Percentiles rank a stretch among this genome's conserved stretches.
Evolutionary conservation across 2,888 invertebrate species (phyloP).

Genomic region (Galerucella calmariensis): DNA sequence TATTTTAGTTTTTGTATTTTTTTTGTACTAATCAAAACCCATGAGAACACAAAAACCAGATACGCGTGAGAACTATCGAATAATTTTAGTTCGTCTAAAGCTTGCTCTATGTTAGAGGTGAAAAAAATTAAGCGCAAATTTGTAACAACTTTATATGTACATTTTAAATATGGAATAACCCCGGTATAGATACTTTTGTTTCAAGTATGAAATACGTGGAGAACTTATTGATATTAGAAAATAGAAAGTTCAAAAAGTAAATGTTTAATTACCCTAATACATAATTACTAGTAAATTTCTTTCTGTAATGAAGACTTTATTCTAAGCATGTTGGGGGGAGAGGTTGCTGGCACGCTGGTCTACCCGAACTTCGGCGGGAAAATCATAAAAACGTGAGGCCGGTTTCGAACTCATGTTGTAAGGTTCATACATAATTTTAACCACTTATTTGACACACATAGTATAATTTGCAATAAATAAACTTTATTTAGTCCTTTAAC

Average conservation of each 20-base stretch:
- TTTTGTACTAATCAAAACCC: too few relatives aligned
- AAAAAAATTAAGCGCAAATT: neutral
- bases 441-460: neutral
- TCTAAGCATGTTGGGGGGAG: slow-evolving; percentile 21
- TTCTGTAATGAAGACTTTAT: slow-evolving; percentile 6
- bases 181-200: slow-evolving; percentile 9
- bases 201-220: neutral
- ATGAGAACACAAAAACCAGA: too few relatives aligned
- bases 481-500: neutral
- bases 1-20: too few relatives aligned
- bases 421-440: neutral
- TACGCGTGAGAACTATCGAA: too few relatives aligned
- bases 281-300: neutral
- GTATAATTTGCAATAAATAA: neutral
- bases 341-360: neutral
- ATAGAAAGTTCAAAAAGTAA: slow-evolving; percentile 6
- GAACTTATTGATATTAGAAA: neutral
- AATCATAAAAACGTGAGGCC: slow-evolving; percentile 28
- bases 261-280: neutral
- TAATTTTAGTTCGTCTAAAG: too few relatives aligned
- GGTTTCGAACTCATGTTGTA: neutral
- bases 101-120: too few relatives aligned
- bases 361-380: slow-evolving; percentile 25
- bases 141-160: too few relatives aligned
- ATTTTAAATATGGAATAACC: neutral